Conservation (phyloP, 2,888 invertebrate species). For the Brachycybe producta region DNA sequence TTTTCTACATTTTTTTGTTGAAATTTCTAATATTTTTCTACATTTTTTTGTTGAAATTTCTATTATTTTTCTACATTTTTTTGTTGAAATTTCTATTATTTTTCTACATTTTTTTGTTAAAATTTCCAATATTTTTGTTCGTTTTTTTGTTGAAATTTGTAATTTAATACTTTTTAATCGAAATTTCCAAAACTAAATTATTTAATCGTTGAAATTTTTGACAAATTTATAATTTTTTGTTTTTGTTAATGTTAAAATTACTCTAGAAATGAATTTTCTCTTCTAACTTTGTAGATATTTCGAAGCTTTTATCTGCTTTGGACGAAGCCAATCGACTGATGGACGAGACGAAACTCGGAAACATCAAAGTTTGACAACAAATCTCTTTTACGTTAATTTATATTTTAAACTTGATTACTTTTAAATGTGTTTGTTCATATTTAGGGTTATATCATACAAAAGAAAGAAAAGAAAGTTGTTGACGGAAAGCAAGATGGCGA, state of each 20-base stretch:
- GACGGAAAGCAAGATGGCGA: slow-evolving; percentile 17
- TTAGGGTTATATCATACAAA: slow-evolving; percentile 72
- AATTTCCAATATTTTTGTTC: no score
- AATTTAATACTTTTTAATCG: background rate
- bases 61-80: no score
- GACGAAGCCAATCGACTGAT: slow-evolving; percentile 47
- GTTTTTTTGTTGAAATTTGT: no score
- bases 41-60: no score
- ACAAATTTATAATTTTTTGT: no score
- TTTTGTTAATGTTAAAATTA: no score
- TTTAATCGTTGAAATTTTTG: no score
- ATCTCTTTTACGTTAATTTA: slow-evolving; percentile 22
- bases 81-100: no score
- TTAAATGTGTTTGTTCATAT: slow-evolving; percentile 13
- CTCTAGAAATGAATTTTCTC: background rate
- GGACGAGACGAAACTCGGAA: background rate
- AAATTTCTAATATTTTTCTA: no score
- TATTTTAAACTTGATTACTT: slow-evolving; percentile 9
- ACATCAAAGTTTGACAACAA: background rate
- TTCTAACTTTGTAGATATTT: slow-evolving; percentile 42
- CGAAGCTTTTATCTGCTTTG: slow-evolving; percentile 50
- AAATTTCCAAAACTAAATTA: no score
- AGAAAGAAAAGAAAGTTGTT: slow-evolving; percentile 54
- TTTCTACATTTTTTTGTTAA: no score
- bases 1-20: no score